Evolutionary conservation across 2,888 invertebrate genomes (phyloP), one percentile per base, ranked within the genome.

Genomic region (Chrysolina oricalcia): DNA sequence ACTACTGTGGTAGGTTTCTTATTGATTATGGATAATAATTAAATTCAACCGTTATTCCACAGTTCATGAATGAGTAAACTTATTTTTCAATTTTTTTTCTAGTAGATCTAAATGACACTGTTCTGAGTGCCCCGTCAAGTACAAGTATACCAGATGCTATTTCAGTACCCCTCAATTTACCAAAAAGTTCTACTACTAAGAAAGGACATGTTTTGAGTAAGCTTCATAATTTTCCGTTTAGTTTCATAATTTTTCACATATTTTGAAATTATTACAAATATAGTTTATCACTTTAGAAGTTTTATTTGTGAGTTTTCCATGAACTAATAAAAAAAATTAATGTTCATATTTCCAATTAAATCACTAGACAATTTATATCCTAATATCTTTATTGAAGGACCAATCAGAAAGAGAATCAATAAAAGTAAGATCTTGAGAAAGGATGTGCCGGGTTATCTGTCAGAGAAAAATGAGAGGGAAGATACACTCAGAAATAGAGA

Each of bases 171-270:
- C 27, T 10, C 67, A 68, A 68, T 50, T 8, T 50, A 68, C 23
- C 6, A 17, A 46, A 1, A 46, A 67, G 19, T 67, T 48, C 43
- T n/a, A 15, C 48, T 19, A 62, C 62, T 50, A 50, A 68, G 8
- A 68, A 68, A 68, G 46, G n/a, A 35, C 48, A 68, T 68, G 67
- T 50, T 67, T 48, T 48, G 48, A 5, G 46, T 67, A 67, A 67
- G 46, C 13, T 43, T 43, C 43, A 43, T 13, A 43, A 43, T 43
- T 43, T 43, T 43, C 13, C 11, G 43, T 5, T 11, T 43, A 13
- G 43, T 67, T 67, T 48, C 23, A 67, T 67, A 67, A 48, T 62
- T 62, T 21, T 62, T 0, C 41, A 67, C 48, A 43, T 27, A 50
- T 53, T 68, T 68, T 50, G 17, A 27, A 68, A 27, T 8, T n/a